Percentiles rank a stretch among this genome's conserved stretches.
Conservation (phyloP, 2,888 invertebrate genomes). For the Girardia tigrina region DNA sequence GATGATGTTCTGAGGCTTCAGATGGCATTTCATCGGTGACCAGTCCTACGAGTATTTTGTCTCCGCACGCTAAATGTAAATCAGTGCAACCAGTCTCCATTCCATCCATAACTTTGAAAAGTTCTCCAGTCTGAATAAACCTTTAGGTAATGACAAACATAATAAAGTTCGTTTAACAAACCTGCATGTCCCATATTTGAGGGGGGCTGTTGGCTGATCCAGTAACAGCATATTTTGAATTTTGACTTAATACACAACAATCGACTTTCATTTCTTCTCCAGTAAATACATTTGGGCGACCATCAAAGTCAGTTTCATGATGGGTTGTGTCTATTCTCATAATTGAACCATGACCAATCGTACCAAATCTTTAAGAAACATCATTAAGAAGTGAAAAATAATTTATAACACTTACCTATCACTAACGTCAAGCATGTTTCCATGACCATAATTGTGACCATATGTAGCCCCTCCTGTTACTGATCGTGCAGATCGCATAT, state of each 20-base stretch:
- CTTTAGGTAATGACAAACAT: background rate
- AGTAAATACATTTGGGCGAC: conserved; percentile 33
- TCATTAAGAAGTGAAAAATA: background rate
- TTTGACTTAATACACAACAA: conserved; percentile 45
- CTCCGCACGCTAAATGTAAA: conserved; percentile 47
- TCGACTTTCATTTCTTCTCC: conserved; percentile 41
- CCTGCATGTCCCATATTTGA: conserved; percentile 51
- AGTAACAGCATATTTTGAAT: conserved; percentile 47
- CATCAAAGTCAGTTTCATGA: background rate
- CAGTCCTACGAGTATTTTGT: conserved; percentile 47
- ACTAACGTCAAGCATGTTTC: conserved; percentile 28
- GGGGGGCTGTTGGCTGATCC: conserved; percentile 49
- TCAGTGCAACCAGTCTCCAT: conserved; percentile 47
- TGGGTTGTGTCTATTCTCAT: background rate
- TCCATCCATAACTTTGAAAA: conserved; percentile 48
- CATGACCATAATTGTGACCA: conserved; percentile 40
- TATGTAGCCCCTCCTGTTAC: conserved; percentile 21
- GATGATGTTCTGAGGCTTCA: background rate
- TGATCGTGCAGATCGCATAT: conserved; percentile 18
- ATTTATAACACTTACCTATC: background rate
- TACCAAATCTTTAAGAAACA: background rate
- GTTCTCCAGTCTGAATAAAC: conserved; percentile 45
- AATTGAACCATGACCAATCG: background rate
- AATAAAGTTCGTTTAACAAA: conserved; percentile 37
- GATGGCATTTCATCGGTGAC: conserved; percentile 43